Evolutionary conservation across 2,888 invertebrate species (phyloP), one percentile per base, ranked within the genome.

Genomic region (Agonopterix subpropinquella): DNA sequence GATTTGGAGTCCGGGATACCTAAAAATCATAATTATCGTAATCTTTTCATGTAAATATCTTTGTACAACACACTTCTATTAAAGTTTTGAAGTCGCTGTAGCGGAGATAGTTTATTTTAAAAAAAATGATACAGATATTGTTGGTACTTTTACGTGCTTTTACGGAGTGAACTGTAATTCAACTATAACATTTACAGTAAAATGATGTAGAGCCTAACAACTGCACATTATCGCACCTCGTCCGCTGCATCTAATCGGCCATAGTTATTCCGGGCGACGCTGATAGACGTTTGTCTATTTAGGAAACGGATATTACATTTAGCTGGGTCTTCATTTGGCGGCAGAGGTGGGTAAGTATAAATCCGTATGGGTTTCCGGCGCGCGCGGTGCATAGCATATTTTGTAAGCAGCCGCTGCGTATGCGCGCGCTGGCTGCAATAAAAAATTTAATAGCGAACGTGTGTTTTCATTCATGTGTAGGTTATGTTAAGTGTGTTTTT

Each of bases 291-390:
- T 84, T 82, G 83, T 85, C 87, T 86, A 86, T 87, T 88, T 88
- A 87, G 88, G 88, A 88, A 88, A 81, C 87, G 88, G 88, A 88
- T 85, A 87, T 86, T 83, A 85, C 85, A 84, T 86, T 84, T 83
- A 83, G 86, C 79, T 78, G 80, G 70, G 78, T 78, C 82, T 85
- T 79, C 87, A 83, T 86, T 87, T 84, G 84, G 84, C 83, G 80
- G 85, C 78, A 77, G 78, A 82, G 85, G 83, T 84, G 80, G 79
- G 80, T 78, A 77, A 73, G 79, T 80, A 83, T 84, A 81, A 82
- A 77, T 76, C 77, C 81, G 77, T 64, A 80, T 84, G 85, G 82
- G 85, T 69, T 81, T 70, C 67, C 36, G 43, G 35, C 37, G 61
- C 65, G 56, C 75, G 80, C 73, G 77, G 68, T 82, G 86, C 86